phyloP scores from a whole-genome alignment of 2,113 vertebrate species.

The Ictalurus punctatus region DNA sequence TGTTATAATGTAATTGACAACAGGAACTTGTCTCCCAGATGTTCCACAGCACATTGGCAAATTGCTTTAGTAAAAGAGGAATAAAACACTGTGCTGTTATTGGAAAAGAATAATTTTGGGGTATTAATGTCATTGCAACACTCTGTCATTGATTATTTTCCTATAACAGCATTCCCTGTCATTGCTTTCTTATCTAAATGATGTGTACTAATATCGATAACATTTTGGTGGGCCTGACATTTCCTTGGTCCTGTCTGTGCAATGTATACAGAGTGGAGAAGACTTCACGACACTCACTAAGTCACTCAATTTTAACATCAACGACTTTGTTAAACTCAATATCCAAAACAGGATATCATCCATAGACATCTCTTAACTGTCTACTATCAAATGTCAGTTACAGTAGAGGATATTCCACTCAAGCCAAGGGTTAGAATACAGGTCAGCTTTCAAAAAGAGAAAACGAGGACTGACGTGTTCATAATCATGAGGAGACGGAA shows the following conservation, averaged over 20 bases:
- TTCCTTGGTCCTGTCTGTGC: background rate
- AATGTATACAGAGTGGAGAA: background rate
- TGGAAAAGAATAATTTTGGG: background rate
- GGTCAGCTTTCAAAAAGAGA: background rate
- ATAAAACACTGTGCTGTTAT: background rate
- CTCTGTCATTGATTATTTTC: background rate
- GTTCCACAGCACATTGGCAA: background rate
- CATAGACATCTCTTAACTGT: background rate
- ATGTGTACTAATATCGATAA: background rate
- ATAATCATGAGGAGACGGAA: slow-evolving; percentile 2
- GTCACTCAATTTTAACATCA: background rate
- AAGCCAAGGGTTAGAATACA: background rate
- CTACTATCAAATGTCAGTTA: background rate
- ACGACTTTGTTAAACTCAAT: too few relatives aligned
- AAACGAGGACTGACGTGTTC: background rate
- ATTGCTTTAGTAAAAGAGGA: background rate
- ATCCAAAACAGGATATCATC: background rate
- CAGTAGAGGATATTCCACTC: slow-evolving; percentile 9
- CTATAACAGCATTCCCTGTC: background rate
- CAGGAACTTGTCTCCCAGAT: background rate
- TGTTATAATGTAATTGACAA: background rate
- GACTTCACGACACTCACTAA: background rate
- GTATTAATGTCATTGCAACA: background rate
- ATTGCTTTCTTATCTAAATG: background rate
- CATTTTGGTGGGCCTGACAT: background rate